Evolutionary conservation across 2,113 vertebrate genomes (phyloP).

Genomic region (Atrichornis clamosus): DNA sequence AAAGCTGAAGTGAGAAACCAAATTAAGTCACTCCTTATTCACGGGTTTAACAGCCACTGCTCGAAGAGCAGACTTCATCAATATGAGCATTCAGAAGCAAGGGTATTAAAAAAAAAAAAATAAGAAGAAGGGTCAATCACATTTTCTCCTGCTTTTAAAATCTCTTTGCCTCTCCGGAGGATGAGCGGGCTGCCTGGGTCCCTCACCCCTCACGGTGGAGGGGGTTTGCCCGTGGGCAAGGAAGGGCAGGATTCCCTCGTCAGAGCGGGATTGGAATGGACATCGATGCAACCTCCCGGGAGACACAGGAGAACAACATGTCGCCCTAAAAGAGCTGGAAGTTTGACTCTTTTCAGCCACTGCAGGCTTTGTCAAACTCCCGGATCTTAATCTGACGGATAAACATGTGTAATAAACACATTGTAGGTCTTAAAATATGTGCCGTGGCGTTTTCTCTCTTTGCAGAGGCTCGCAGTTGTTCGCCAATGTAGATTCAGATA

Average conservation of each 20-base stretch:
- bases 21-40: not conserved
- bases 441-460: not conserved
- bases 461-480: not conserved
- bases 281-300: not conserved
- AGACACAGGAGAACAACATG: fast-evolving
- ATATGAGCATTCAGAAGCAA: not conserved
- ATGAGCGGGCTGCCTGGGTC: not conserved
- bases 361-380: not conserved
- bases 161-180: not conserved
- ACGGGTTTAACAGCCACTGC: not conserved
- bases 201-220: fast-evolving
- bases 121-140: no score
- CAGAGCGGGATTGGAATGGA: fast-evolving
- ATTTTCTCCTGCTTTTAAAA: not conserved
- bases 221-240: not conserved
- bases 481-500: not conserved
- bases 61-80: not conserved
- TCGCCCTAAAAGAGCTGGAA: not conserved
- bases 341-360: not conserved
- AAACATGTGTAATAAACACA: not conserved
- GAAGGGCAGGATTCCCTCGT: not conserved
- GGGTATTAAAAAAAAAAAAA: not conserved
- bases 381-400: not conserved
- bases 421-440: not conserved
- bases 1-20: not conserved